These are phyloP conservation scores for Cylloceria caligata DNA, from an alignment of 2,888 invertebrate genomes.

Conservation along the genomic window DNA sequence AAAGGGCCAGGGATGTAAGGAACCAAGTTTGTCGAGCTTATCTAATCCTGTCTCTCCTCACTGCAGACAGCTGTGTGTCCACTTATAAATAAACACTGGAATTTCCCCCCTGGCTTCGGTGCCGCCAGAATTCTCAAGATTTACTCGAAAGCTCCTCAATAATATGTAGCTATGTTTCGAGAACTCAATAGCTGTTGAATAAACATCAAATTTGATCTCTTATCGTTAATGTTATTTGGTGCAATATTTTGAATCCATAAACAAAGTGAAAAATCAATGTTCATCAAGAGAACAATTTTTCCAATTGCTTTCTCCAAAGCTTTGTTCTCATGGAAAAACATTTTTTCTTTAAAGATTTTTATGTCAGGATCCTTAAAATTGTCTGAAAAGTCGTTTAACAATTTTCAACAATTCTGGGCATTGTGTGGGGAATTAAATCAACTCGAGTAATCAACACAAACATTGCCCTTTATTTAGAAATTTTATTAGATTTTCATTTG, in stretches of 20 bases:
- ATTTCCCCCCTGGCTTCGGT: neutral
- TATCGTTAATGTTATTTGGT: neutral
- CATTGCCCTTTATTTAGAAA: too few relatives aligned
- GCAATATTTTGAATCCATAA: slow-evolving; percentile 5
- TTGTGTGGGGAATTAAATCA: too few relatives aligned
- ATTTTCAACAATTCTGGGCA: too few relatives aligned
- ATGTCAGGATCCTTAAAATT: too few relatives aligned
- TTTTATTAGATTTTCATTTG: too few relatives aligned
- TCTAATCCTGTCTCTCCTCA: slow-evolving; percentile 40
- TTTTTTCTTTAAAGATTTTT: too few relatives aligned
- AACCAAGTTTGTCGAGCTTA: slow-evolving; percentile 9
- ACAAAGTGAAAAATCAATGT: slow-evolving; percentile 3
- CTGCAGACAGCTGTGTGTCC: slow-evolving; percentile 35
- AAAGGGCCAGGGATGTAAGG: neutral
- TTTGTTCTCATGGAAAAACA: too few relatives aligned
- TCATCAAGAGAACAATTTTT: neutral
- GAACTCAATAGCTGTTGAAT: neutral
- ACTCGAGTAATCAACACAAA: too few relatives aligned
- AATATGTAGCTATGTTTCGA: neutral
- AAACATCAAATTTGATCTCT: neutral
- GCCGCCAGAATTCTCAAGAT: neutral
- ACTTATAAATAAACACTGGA: slow-evolving; percentile 52
- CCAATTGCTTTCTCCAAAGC: neutral
- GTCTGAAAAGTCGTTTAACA: too few relatives aligned
- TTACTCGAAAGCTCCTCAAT: slow-evolving; percentile 1